A percentile compares a stretch with the other conserved stretches of the same genome.
Conservation (phyloP, 2,797 vertebrate species). For the Forpus xanthops region DNA sequence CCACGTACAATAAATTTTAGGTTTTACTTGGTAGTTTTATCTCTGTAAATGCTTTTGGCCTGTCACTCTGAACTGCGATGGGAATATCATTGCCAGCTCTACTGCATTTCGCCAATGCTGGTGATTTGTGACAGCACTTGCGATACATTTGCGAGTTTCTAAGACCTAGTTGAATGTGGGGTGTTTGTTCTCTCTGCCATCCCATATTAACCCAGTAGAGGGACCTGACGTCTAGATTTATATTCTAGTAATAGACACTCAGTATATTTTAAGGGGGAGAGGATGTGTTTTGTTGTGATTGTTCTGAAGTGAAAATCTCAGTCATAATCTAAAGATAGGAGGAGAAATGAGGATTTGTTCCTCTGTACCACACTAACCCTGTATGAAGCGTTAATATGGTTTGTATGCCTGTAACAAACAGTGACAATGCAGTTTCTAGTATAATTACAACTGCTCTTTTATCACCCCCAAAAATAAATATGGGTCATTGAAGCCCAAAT, state of each 20-base stretch:
- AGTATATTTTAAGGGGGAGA: not conserved
- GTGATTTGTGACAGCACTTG: not conserved
- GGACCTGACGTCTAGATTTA: constrained; percentile 16
- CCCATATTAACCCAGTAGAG: constrained; percentile 34
- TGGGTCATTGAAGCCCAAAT: not conserved
- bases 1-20: not conserved
- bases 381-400: not conserved
- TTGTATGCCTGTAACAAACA: not conserved
- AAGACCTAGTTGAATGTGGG: not conserved
- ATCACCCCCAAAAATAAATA: not conserved
- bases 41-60: not conserved
- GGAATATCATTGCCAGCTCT: not conserved
- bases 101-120: not conserved
- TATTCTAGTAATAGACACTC: not conserved
- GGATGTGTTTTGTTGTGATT: not conserved
- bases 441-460: not conserved
- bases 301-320: not conserved
- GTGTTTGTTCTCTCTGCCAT: not conserved
- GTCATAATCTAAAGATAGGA: not conserved
- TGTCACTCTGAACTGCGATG: not conserved
- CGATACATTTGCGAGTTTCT: not conserved
- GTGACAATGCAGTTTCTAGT: not conserved
- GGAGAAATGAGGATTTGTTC: not conserved
- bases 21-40: not conserved
- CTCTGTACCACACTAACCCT: not conserved